phyloP scores from a whole-genome alignment of 2,888 invertebrate species.

The Andrena flavipes region DNA sequence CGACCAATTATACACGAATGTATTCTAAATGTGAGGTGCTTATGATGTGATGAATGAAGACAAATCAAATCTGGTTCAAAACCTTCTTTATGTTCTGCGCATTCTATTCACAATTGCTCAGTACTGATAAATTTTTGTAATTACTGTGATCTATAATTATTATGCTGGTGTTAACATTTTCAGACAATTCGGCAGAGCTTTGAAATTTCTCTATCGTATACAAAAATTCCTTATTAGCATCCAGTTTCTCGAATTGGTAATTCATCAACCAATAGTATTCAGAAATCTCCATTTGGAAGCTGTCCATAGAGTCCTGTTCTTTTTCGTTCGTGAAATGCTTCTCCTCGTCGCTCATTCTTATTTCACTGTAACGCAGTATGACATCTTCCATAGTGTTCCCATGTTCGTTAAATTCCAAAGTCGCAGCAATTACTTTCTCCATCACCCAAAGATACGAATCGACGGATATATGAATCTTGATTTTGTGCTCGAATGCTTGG shows the following conservation, averaged over 20 bases:
- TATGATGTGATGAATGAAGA: neutral
- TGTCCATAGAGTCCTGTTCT: neutral
- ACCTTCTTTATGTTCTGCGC: neutral
- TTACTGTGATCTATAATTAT: constrained; percentile 10
- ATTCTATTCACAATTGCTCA: neutral
- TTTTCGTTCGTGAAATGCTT: neutral
- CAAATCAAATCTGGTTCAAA: neutral
- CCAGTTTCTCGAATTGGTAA: neutral
- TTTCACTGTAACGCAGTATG: constrained; percentile 25
- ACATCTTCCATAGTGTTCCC: constrained; percentile 31
- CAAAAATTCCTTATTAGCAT: neutral
- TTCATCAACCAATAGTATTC: neutral
- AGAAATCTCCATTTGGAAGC: neutral
- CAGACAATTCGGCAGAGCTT: constrained; percentile 1
- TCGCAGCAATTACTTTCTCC: constrained; percentile 28
- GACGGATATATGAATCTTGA: constrained; percentile 35
- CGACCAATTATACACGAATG: neutral
- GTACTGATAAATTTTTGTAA: neutral
- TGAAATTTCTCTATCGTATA: neutral
- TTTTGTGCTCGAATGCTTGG: constrained; percentile 55
- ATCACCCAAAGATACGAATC: constrained; percentile 42
- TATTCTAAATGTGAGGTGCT: neutral
- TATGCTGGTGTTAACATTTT: neutral
- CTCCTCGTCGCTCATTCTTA: neutral
- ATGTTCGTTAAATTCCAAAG: constrained; percentile 5